A percentile compares a stretch with the other conserved stretches of the same genome.
These are phyloP conservation scores for Solea solea DNA, from an alignment of 2,113 vertebrate species.

Conservation along the genomic window DNA sequence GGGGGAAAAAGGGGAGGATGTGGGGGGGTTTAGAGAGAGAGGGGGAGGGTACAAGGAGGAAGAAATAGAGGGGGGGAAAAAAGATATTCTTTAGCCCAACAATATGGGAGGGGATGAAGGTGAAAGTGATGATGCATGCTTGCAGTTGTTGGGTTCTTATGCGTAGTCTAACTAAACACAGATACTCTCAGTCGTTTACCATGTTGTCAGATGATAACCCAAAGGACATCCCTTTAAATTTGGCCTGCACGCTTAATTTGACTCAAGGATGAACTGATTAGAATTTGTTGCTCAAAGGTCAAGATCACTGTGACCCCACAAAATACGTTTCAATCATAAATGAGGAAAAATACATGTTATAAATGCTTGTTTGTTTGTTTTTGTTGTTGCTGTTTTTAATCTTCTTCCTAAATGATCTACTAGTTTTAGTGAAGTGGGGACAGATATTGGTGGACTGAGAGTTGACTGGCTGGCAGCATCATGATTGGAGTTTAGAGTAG, in stretches of 20 bases:
- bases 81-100: constrained; percentile 54
- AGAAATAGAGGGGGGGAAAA: neutral
- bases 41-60: constrained; percentile 44
- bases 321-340: too few species aligned
- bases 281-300: neutral
- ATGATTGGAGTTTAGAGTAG: neutral
- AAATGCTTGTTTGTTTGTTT: too few species aligned
- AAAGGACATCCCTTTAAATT: neutral
- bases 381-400: too few species aligned
- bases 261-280: neutral
- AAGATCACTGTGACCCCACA: neutral
- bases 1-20: constrained; percentile 46
- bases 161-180: too few species aligned
- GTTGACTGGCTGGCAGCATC: neutral
- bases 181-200: too few species aligned
- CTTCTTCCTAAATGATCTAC: neutral
- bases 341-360: neutral
- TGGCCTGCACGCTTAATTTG: neutral
- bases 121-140: constrained; percentile 14
- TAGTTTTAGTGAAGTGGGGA: neutral
- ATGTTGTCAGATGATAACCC: neutral
- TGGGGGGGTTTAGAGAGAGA: constrained; percentile 13
- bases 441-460: neutral
- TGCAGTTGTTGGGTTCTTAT: neutral
- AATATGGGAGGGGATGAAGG: constrained; percentile 40